Conservation (phyloP, 1,140 invertebrate species). For the Chrysomallon squamiferum region DNA sequence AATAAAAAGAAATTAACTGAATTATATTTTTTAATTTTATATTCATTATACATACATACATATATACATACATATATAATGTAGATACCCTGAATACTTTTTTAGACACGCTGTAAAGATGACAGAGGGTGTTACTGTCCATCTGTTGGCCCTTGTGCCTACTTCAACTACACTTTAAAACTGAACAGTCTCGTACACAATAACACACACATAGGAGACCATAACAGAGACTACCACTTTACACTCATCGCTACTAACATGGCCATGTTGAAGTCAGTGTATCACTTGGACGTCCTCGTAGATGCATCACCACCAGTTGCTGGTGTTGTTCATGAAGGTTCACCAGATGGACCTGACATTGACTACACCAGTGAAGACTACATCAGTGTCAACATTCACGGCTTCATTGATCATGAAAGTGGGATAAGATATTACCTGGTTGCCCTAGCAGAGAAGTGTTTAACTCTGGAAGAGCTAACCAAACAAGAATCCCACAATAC, state of each 20-base stretch:
- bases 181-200: conserved; percentile 11
- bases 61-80: too few species aligned
- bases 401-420: conserved; percentile 36
- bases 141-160: conserved; percentile 25
- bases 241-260: conserved; percentile 26
- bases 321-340: conserved; percentile 31
- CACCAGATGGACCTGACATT: conserved; percentile 17
- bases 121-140: conserved; percentile 31
- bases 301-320: conserved; percentile 33
- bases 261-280: conserved; percentile 11
- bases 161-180: conserved; percentile 14
- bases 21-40: too few species aligned
- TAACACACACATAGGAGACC: conserved; percentile 26
- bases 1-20: too few species aligned
- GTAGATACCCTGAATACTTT: too few species aligned
- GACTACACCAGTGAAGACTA: conserved; percentile 21
- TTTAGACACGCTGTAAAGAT: too few species aligned
- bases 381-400: conserved; percentile 21
- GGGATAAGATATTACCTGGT: conserved; percentile 27
- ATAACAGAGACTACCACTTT: conserved; percentile 37
- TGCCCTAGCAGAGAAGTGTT: conserved; percentile 16
- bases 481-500: not conserved
- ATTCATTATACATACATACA: too few species aligned
- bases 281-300: conserved; percentile 27
- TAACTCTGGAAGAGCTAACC: conserved; percentile 9